A percentile compares a stretch with the other conserved stretches of the same genome.
phyloP scores from a whole-genome alignment of 2,113 vertebrate genomes.

The Phyllostomus discolor region DNA sequence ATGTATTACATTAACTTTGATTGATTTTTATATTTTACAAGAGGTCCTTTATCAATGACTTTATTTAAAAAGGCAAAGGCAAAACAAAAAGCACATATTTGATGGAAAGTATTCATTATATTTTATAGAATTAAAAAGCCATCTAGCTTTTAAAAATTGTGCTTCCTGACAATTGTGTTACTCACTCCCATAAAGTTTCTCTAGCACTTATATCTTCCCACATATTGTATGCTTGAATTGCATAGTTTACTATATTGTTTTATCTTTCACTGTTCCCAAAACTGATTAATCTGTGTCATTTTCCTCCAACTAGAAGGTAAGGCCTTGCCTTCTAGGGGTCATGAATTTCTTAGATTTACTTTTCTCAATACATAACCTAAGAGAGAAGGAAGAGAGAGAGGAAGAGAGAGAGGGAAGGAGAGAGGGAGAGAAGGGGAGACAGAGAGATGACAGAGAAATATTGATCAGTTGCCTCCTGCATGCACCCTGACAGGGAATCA shows the following conservation, averaged over 20 bases:
- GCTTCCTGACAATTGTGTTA: not conserved
- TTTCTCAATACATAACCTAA: not conserved
- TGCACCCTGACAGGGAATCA: too few relatives aligned
- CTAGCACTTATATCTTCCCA: not conserved
- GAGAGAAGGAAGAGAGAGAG: too few relatives aligned
- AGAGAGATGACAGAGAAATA: too few relatives aligned
- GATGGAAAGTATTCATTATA: not conserved
- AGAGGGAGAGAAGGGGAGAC: too few relatives aligned
- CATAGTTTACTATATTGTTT: not conserved
- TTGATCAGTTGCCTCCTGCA: too few relatives aligned
- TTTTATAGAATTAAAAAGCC: conserved; percentile 48
- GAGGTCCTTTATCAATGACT: not conserved
- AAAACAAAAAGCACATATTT: conserved; percentile 16
- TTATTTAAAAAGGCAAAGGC: not conserved
- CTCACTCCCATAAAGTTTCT: not conserved
- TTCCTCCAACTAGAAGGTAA: not conserved
- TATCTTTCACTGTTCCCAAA: conserved; percentile 6
- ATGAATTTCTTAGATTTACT: not conserved
- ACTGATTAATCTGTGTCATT: not conserved
- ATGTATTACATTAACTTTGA: conserved; percentile 11
- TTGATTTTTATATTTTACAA: not conserved
- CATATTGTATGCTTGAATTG: not conserved
- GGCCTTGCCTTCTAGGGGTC: not conserved
- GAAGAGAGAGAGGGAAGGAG: too few relatives aligned
- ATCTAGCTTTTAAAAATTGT: not conserved